phyloP scores from a whole-genome alignment of 2,888 invertebrate genomes.

The Ophion ventricosus region DNA sequence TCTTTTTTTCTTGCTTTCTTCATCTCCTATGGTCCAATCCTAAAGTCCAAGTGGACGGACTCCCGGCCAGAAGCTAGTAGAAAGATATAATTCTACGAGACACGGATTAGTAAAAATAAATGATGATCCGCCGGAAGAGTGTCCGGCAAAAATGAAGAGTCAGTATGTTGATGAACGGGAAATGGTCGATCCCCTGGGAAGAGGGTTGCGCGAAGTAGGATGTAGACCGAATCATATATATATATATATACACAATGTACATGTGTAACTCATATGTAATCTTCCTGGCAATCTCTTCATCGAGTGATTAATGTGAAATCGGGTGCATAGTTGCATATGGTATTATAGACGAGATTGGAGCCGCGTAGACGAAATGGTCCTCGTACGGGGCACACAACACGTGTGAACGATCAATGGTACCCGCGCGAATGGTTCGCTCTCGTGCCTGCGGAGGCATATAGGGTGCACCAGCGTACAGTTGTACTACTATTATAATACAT shows the following conservation, averaged over 20 bases:
- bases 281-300: conserved; percentile 1
- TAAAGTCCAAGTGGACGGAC: too few relatives aligned
- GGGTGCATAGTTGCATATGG: conserved; percentile 30
- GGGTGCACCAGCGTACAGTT: conserved; percentile 43
- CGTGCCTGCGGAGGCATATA: conserved; percentile 9
- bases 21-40: too few relatives aligned
- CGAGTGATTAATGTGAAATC: conserved; percentile 39
- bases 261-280: conserved; percentile 3
- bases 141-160: not conserved
- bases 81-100: not conserved
- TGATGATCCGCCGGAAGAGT: not conserved
- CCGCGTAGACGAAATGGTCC: conserved; percentile 52
- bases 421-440: conserved; percentile 21
- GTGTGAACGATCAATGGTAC: conserved; percentile 72
- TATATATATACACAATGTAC: too few relatives aligned
- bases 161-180: not conserved
- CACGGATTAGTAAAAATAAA: not conserved
- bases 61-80: too few relatives aligned
- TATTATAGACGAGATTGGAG: conserved; percentile 39
- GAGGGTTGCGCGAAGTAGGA: not conserved
- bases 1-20: too few relatives aligned
- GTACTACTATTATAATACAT: conserved; percentile 19
- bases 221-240: not conserved
- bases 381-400: conserved; percentile 72
- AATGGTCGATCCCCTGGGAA: not conserved